Conservation (phyloP, 2,113 vertebrate species). For the Suncus etruscus region DNA sequence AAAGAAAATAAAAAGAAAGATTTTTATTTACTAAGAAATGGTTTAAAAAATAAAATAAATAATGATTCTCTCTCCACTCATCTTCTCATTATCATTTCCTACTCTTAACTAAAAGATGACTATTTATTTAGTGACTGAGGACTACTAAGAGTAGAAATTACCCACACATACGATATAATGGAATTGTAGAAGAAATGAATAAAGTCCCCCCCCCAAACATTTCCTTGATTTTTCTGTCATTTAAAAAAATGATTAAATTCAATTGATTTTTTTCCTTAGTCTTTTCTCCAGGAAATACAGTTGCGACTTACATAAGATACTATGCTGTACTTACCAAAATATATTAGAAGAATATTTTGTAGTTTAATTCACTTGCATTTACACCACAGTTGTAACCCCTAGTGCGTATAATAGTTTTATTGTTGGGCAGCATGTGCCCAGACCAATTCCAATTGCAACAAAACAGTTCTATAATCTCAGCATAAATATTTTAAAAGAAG, state of each 20-base stretch:
- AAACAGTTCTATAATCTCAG: slow-evolving; percentile 14
- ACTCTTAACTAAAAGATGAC: neutral
- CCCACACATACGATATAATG: too few species aligned
- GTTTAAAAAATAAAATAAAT: neutral
- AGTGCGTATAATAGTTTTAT: neutral
- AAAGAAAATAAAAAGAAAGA: neutral
- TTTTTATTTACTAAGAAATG: neutral
- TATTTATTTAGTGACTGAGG: neutral
- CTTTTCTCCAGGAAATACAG: neutral
- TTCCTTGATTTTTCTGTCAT: neutral
- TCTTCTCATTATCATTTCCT: neutral
- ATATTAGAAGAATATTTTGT: neutral
- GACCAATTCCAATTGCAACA: neutral
- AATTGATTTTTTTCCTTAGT: neutral
- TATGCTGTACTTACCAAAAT: slow-evolving; percentile 23
- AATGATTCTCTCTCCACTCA: neutral
- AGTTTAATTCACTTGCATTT: slow-evolving; percentile 37
- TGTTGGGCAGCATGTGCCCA: neutral
- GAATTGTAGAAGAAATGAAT: neutral
- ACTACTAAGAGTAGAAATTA: neutral
- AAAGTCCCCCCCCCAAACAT: rapidly evolving
- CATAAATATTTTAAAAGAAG: slow-evolving; percentile 26
- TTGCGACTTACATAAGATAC: slow-evolving; percentile 9
- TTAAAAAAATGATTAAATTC: neutral
- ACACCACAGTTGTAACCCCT: neutral